Conservation (phyloP, 2,888 invertebrate species). For the Pristionchus fissidentatus region DNA sequence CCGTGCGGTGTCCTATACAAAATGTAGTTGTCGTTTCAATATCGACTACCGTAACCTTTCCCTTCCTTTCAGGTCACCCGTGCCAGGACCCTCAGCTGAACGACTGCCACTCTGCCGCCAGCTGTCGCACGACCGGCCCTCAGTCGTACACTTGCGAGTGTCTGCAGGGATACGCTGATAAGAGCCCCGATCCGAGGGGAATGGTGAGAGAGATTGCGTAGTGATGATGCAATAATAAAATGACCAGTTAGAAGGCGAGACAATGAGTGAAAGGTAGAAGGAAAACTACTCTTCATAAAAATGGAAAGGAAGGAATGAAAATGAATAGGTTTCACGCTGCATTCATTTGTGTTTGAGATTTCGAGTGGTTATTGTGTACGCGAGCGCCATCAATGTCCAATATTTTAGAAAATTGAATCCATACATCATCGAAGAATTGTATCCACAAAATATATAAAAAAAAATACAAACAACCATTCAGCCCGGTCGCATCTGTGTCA, state of each 20-base stretch:
- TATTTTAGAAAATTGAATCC: too few relatives aligned
- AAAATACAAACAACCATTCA: not conserved
- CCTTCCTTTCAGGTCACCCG: conserved; percentile 63
- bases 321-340: too few relatives aligned
- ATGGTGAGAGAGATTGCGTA: conserved; percentile 62
- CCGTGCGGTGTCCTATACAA: not conserved
- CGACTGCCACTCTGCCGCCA: conserved; percentile 73
- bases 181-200: conserved; percentile 64
- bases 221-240: not conserved
- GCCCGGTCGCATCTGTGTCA: conserved; percentile 63
- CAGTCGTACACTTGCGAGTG: conserved; percentile 74
- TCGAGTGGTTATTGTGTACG: too few relatives aligned
- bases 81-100: conserved; percentile 74
- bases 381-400: too few relatives aligned
- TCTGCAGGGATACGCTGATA: conserved; percentile 71
- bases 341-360: too few relatives aligned
- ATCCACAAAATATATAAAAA: too few relatives aligned
- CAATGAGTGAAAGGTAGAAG: too few relatives aligned
- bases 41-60: conserved; percentile 30
- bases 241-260: too few relatives aligned
- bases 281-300: too few relatives aligned
- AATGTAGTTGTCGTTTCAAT: not conserved
- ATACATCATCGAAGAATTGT: too few relatives aligned
- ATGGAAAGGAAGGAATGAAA: too few relatives aligned
- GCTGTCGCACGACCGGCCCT: conserved; percentile 72